Evolutionary conservation across 2,888 invertebrate species (phyloP).

Genomic region (Poecilobothrus nobilitatus): DNA sequence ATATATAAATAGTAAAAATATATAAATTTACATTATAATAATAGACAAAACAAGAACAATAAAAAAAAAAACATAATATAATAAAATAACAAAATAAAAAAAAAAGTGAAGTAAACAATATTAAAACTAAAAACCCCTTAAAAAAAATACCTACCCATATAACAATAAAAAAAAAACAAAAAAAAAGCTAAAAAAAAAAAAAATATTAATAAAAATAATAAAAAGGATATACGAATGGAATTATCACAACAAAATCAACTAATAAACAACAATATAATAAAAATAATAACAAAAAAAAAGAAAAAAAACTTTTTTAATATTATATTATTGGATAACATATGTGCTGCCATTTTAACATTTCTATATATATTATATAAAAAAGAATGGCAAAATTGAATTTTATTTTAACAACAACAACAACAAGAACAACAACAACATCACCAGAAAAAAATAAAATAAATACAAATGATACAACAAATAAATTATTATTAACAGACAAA

Average conservation of each 20-base stretch:
- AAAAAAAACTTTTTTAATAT: neutral
- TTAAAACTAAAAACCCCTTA: no score
- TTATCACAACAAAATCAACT: neutral
- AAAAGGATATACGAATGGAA: conserved; percentile 6
- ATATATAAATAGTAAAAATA: no score
- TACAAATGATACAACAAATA: neutral
- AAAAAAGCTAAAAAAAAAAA: no score
- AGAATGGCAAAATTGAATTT: conserved; percentile 6
- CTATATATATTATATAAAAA: neutral
- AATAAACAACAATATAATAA: neutral
- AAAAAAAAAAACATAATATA: neutral
- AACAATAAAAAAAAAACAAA: no score
- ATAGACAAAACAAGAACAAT: neutral
- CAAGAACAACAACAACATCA: no score
- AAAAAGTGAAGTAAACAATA: no score
- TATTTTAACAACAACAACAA: neutral
- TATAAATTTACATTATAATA: no score
- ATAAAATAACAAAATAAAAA: neutral
- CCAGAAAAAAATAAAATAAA: neutral
- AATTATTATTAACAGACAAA: neutral
- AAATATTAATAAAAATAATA: no score
- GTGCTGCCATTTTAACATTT: conserved; percentile 4
- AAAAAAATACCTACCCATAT: no score
- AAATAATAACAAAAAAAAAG: neutral
- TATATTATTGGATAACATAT: neutral